Conservation (phyloP, 2,797 vertebrate genomes). For the Ficedula albicollis region DNA sequence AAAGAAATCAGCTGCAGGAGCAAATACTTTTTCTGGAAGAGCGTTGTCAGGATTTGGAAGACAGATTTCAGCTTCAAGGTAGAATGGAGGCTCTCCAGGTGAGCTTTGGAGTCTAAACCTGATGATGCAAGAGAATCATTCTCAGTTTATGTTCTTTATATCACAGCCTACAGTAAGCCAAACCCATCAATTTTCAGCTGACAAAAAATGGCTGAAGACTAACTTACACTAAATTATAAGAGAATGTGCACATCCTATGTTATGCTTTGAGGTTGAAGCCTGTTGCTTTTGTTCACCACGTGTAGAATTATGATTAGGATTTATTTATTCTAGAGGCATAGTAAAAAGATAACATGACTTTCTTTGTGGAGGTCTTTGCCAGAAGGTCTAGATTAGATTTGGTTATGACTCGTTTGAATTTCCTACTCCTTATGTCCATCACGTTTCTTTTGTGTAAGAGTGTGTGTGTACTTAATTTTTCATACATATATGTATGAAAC, state of each 20-base stretch:
- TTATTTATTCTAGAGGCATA: neutral
- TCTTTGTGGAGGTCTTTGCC: neutral
- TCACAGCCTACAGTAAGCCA: neutral
- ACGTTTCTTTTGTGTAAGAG: neutral
- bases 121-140: neutral
- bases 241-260: rapidly evolving
- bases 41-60: slow-evolving; percentile 87
- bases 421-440: neutral
- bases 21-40: slow-evolving; percentile 90
- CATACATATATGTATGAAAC: neutral
- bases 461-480: neutral
- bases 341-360: neutral
- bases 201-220: neutral
- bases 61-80: slow-evolving; percentile 86
- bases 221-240: neutral
- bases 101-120: neutral
- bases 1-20: slow-evolving; percentile 92
- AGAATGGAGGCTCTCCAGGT: slow-evolving; percentile 91
- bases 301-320: neutral
- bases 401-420: neutral
- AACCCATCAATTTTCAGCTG: neutral
- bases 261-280: neutral
- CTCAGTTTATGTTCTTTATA: neutral
- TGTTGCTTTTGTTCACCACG: neutral
- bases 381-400: neutral